Conservation (phyloP, 2,113 vertebrate genomes). For the Antigone vipio region DNA sequence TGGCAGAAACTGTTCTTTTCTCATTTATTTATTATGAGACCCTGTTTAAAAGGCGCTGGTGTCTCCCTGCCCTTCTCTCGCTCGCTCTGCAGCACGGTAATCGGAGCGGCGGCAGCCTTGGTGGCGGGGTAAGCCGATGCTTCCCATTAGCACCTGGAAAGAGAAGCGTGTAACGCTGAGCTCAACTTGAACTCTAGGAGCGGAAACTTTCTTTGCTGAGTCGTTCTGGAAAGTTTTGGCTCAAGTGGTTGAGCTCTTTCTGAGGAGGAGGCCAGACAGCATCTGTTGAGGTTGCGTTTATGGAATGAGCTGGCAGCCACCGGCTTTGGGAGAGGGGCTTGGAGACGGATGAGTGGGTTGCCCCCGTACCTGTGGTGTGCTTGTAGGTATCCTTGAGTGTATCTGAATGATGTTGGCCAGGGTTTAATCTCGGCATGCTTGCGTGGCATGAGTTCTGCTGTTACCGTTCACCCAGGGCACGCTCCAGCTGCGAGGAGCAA, state of each 20-base stretch:
- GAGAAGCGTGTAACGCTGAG: fast-evolving
- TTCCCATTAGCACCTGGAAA: not conserved
- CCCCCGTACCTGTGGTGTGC: not conserved
- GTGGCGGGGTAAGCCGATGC: not conserved
- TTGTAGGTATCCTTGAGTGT: fast-evolving
- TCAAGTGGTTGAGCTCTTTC: not conserved
- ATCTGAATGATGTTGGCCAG: not conserved
- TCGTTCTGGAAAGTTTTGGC: not conserved
- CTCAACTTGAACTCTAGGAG: not conserved
- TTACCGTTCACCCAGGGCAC: fast-evolving
- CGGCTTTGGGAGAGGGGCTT: not conserved
- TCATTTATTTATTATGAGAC: not conserved
- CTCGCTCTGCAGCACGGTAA: fast-evolving
- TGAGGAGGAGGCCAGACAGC: not conserved
- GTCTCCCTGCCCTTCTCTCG: not conserved
- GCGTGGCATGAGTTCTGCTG: fast-evolving
- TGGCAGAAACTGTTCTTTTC: not conserved
- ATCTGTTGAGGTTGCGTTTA: not conserved
- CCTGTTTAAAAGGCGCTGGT: not conserved
- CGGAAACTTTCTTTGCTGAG: not conserved
- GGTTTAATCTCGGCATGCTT: fast-evolving
- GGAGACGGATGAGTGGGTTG: not conserved
- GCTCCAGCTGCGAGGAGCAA: not conserved
- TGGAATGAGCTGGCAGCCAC: not conserved
- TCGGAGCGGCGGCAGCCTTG: not conserved